Conservation (phyloP, 2,888 invertebrate genomes). For the Andrena bucephala region DNA sequence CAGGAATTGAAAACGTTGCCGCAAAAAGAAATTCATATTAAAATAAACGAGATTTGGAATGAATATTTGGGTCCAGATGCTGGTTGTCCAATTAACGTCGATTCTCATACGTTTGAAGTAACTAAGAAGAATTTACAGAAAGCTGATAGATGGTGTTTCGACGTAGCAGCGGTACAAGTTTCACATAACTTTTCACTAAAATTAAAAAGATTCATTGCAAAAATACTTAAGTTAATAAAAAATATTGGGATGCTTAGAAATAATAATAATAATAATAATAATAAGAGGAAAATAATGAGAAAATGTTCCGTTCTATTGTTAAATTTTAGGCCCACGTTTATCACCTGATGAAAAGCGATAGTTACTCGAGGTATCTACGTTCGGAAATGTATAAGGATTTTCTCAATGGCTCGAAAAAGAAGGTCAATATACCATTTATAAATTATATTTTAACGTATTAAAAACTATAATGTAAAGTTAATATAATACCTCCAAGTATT, state of each 20-base stretch:
- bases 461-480: constrained; percentile 4
- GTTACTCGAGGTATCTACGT: constrained; percentile 98
- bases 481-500: constrained; percentile 15
- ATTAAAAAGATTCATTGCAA: constrained; percentile 24
- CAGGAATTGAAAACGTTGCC: constrained; percentile 96
- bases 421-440: constrained; percentile 87
- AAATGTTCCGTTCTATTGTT: constrained; percentile 52
- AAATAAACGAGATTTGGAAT: constrained; percentile 95
- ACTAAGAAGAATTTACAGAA: constrained; percentile 93
- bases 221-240: constrained; percentile 25
- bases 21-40: constrained; percentile 92
- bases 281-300: constrained; percentile 36
- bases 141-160: constrained; percentile 97
- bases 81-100: constrained; percentile 98
- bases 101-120: constrained; percentile 94
- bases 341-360: constrained; percentile 99
- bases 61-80: constrained; percentile 98
- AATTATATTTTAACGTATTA: constrained; percentile 45
- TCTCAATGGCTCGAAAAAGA: constrained; percentile 97
- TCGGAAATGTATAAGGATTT: constrained; percentile 99
- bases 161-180: constrained; percentile 95
- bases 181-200: constrained; percentile 38
- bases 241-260: constrained; percentile 31
- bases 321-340: constrained; percentile 96
- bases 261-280: constrained; percentile 27